phyloP scores from a whole-genome alignment of 2,113 vertebrate genomes.

The Clarias gariepinus region DNA sequence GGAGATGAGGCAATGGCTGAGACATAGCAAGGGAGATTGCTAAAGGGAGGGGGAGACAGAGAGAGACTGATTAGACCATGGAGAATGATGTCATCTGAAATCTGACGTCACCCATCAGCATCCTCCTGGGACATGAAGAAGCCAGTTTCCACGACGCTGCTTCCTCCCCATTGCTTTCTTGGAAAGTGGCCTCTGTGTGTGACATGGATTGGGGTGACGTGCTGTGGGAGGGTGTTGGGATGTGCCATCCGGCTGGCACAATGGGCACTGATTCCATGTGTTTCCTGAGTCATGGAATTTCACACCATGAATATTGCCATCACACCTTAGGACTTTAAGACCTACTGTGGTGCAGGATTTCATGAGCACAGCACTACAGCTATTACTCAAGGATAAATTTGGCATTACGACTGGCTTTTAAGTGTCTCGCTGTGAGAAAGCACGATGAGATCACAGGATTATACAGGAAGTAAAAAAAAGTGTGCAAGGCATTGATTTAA shows the following conservation, averaged over 20 bases:
- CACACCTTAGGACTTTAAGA: background rate
- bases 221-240: constrained; percentile 14
- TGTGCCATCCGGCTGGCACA: constrained; percentile 28
- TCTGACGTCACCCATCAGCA: constrained; percentile 14
- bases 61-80: constrained; percentile 15
- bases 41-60: background rate
- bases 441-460: constrained; percentile 17
- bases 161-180: background rate
- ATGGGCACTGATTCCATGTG: constrained; percentile 11
- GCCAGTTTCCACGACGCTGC: background rate
- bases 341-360: background rate
- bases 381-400: background rate
- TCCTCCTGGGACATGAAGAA: constrained; percentile 32
- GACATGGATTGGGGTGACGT: constrained; percentile 1
- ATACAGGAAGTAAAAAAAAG: background rate
- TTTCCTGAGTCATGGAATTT: constrained; percentile 22
- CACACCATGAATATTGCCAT: background rate
- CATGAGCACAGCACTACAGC: constrained; percentile 13
- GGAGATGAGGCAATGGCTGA: background rate
- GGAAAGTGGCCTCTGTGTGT: background rate
- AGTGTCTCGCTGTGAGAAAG: background rate
- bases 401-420: background rate
- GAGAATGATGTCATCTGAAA: constrained; percentile 34
- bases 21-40: background rate
- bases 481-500: background rate